A percentile compares a stretch with the other conserved stretches of the same genome.
Evolutionary conservation across 1,140 invertebrate genomes (phyloP).

Genomic region (Drosophila sp.): DNA sequence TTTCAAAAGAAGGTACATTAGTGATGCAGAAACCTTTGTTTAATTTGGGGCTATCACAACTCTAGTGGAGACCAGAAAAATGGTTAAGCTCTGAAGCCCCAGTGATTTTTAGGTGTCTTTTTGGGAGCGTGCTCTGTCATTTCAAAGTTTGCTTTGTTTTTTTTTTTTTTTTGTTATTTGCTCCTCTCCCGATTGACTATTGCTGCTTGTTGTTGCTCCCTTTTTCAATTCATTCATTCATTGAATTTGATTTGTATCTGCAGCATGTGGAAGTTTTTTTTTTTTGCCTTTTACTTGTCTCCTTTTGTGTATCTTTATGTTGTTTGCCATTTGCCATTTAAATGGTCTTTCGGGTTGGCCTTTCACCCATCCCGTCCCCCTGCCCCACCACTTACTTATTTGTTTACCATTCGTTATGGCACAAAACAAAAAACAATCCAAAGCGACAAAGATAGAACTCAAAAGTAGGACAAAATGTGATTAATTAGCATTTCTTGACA

Average conservation of each 20-base stretch:
- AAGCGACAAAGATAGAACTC: constrained; percentile 8
- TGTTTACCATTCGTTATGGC: constrained; percentile 73
- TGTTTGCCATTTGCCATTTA: constrained; percentile 67
- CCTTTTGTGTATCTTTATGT: constrained; percentile 37
- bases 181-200: constrained; percentile 67
- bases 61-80: no score
- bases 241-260: constrained; percentile 37
- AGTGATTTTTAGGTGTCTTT: background rate
- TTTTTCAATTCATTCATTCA: constrained; percentile 52
- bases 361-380: background rate
- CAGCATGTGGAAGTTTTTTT: constrained; percentile 33
- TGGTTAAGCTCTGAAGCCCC: no score
- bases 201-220: constrained; percentile 46
- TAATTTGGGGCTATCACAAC: no score
- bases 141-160: constrained; percentile 24
- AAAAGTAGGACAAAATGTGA: constrained; percentile 51
- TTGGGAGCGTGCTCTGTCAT: constrained; percentile 62
- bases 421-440: constrained; percentile 38
- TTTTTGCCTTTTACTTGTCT: constrained; percentile 50
- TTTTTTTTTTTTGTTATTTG: constrained; percentile 41
- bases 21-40: background rate
- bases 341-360: constrained; percentile 40
- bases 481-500: background rate
- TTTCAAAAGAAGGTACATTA: background rate
- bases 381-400: constrained; percentile 24